These are phyloP conservation scores for Ornithoptera alexandrae DNA, from an alignment of 2,888 invertebrate species.

Conservation along the genomic window DNA sequence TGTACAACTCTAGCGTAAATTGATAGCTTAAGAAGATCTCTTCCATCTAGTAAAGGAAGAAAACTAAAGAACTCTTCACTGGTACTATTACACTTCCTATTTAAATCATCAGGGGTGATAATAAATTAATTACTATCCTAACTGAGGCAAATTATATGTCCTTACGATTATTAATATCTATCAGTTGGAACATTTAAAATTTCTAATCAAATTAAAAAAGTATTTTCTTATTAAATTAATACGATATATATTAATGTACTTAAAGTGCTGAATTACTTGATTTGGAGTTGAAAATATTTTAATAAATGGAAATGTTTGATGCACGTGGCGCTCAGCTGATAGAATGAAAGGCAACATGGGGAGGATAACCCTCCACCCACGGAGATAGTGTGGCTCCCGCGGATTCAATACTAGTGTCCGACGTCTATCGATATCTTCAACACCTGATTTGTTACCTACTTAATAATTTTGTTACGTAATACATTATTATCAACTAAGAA, in stretches of 20 bases:
- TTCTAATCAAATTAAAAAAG: not conserved
- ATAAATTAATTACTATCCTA: not conserved
- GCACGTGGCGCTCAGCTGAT: conserved; percentile 78
- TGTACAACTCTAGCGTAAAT: conserved; percentile 1
- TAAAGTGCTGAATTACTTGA: not conserved
- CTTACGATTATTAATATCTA: not conserved
- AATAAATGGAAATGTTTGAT: conserved; percentile 38
- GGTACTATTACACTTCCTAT: not conserved
- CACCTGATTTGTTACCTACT: not conserved
- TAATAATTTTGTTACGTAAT: not conserved
- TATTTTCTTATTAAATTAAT: not conserved
- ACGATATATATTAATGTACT: not conserved
- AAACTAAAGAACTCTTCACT: not conserved
- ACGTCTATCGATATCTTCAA: not conserved
- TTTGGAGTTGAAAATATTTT: not conserved
- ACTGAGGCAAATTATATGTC: not conserved
- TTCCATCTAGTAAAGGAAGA: not conserved
- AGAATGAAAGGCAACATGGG: conserved; percentile 57
- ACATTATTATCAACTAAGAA: not conserved
- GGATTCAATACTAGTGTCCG: not conserved
- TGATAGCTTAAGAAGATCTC: not conserved
- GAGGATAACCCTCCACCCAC: conserved; percentile 50
- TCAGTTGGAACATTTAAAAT: not conserved
- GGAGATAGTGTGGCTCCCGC: conserved; percentile 25
- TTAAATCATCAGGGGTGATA: not conserved